Evolutionary conservation across 2,888 invertebrate genomes (phyloP), one percentile per base, ranked within the genome.

Genomic region (Argyresthia albistria): DNA sequence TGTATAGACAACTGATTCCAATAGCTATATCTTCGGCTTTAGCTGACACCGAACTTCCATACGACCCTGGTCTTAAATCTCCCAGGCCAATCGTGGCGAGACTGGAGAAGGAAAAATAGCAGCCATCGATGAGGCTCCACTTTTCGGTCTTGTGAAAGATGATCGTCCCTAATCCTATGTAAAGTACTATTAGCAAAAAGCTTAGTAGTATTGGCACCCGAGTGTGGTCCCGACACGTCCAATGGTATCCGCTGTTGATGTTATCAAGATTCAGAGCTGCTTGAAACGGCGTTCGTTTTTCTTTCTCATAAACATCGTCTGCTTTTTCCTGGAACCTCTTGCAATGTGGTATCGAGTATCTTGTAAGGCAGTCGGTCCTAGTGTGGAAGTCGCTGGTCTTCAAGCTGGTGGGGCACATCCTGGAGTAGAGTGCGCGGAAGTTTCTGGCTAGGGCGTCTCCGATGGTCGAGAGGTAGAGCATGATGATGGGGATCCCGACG

Each of bases 111-210:
- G 94, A 93, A 70, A 94, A 94, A 73, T 93, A 94, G 56, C 93
- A 89, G 37, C 97, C 97, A 68, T 97, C 97, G 52, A 97, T 88
- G 43, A 95, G 90, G 56, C 92, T 93, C 99, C 98, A 99, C 60
- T 92, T 91, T 76, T 98, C 98, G 70, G 97, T 93, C 52, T 93
- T 90, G 56, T 95, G 93, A 78, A 99, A 99, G 59, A 98, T 89
- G 55, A 95, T 88, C 0, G 97, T 95, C 11, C 98, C 98, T 39
- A 95, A 92, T 55, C 93, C 93, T 65, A 98, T 91, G 79, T 98
- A 98, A 60, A 93, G 90, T 49, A 95, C 88, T 65, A 98, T 92
- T 46, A 98, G 93, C 60, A 96, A 84, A 56, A 97, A 84, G 70
- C 97, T 97, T 51, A 98, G 89, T 52, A 92, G 90, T 55, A 97